Percentiles rank a stretch among this genome's conserved stretches.
Conservation (phyloP, 2,113 vertebrate species). For the pig (Sus scrofa) region T2T-Sscrofa CM000826.6:94637001-94637500, state of each 20-base stretch:
- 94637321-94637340: too few relatives aligned
- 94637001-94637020: constrained; percentile 16
- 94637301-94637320: too few relatives aligned
- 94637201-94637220: constrained; percentile 30
- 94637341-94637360: too few relatives aligned
- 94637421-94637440: too few relatives aligned
- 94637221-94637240: neutral
- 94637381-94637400: too few relatives aligned
- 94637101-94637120: neutral
- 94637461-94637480: too few relatives aligned
- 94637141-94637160: neutral
- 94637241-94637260: too few relatives aligned
- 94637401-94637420: too few relatives aligned
- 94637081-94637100: neutral
- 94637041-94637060: constrained; percentile 52
- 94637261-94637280: too few relatives aligned
- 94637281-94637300: too few relatives aligned
- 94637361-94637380: too few relatives aligned
- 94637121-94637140: constrained; percentile 21
- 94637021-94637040: constrained; percentile 51
- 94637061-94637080: constrained; percentile 53
- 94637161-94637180: constrained; percentile 29
- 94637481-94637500: neutral
- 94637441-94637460: too few relatives aligned
- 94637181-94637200: constrained; percentile 45